A percentile compares a stretch with the other conserved stretches of the same genome.
Conservation (phyloP, 1,140 invertebrate species). For the Aphaenogaster ashmeadi region DNA sequence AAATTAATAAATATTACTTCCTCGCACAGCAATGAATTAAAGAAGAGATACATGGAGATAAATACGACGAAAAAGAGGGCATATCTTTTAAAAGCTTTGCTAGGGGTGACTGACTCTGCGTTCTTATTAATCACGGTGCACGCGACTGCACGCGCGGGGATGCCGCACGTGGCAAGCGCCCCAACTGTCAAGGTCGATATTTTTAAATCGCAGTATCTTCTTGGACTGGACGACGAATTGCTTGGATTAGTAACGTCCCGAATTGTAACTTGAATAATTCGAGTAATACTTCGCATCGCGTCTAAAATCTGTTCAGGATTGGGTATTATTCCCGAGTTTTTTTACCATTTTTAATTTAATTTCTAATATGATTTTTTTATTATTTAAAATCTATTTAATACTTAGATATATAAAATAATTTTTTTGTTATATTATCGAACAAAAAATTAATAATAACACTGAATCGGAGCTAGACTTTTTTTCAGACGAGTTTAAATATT, state of each 20-base stretch:
- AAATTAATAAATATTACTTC: background rate
- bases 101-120: slow-evolving; percentile 17
- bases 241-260: slow-evolving; percentile 27
- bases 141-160: background rate
- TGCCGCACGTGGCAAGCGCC: background rate
- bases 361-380: background rate
- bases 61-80: background rate
- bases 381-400: background rate
- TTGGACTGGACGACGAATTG: slow-evolving; percentile 8
- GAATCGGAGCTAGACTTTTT: background rate
- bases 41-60: background rate
- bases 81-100: slow-evolving; percentile 14
- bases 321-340: background rate
- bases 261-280: slow-evolving; percentile 19
- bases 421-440: background rate
- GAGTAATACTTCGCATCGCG: background rate
- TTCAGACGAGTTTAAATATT: background rate
- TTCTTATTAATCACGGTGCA: slow-evolving; percentile 49
- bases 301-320: background rate
- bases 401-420: background rate
- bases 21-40: background rate
- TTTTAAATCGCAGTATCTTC: slow-evolving; percentile 64
- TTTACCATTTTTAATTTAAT: background rate
- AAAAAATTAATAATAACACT: background rate
- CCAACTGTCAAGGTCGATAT: slow-evolving; percentile 72